These are phyloP conservation scores for Hozukius guyotensis DNA, from an alignment of 2,797 vertebrate species.

Conservation along the genomic window DNA sequence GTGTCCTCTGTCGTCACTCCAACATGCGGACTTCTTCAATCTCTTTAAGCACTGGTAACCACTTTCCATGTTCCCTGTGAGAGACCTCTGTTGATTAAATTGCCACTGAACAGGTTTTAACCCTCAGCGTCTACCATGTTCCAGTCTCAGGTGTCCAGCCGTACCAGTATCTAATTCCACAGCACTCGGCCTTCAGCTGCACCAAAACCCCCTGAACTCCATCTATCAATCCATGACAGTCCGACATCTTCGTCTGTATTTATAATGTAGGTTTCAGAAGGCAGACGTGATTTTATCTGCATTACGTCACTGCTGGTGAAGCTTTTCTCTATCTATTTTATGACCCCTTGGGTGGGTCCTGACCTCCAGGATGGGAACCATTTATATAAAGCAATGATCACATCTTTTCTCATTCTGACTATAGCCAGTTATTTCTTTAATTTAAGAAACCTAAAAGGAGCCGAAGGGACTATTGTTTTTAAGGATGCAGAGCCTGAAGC, in stretches of 20 bases:
- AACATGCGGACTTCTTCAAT: slow-evolving; percentile 10
- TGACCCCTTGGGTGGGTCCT: not conserved
- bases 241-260: not conserved
- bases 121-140: slow-evolving; percentile 9
- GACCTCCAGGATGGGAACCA: not conserved
- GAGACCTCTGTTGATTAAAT: slow-evolving; percentile 58
- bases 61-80: slow-evolving; percentile 30
- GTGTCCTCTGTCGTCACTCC: not conserved
- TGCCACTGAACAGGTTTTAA: slow-evolving; percentile 41
- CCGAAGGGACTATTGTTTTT: not conserved
- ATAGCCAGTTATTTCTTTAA: not conserved
- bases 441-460: too few relatives aligned
- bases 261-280: not conserved
- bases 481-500: not conserved
- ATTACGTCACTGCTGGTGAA: not conserved
- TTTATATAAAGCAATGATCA: not conserved
- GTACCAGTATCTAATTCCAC: slow-evolving; percentile 42
- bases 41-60: slow-evolving; percentile 26
- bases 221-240: slow-evolving; percentile 3
- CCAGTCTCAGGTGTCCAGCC: slow-evolving; percentile 53
- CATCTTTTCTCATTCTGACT: not conserved
- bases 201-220: not conserved
- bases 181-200: slow-evolving; percentile 12
- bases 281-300: not conserved
- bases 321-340: not conserved